phyloP scores from a whole-genome alignment of 2,888 invertebrate genomes.

The Acrocyrtus sp. region DNA sequence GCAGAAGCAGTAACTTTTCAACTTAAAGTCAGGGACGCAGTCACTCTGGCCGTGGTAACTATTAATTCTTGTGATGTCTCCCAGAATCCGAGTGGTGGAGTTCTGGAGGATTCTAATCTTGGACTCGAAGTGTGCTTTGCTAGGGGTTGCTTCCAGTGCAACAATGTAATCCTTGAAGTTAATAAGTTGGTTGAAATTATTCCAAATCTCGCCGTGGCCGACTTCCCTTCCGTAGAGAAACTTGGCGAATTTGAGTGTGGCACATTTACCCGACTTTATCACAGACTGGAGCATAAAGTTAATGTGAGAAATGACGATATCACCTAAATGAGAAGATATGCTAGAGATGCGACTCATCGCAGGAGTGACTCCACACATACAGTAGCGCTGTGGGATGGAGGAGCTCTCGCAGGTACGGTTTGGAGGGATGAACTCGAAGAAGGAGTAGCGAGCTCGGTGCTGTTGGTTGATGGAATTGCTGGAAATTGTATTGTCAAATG shows the following conservation, averaged over 20 bases:
- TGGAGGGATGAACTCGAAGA: constrained; percentile 57
- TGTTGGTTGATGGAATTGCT: constrained; percentile 25
- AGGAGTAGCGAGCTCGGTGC: constrained; percentile 56
- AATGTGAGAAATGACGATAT: constrained; percentile 52
- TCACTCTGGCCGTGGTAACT: constrained; percentile 61
- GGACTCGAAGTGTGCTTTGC: constrained; percentile 59
- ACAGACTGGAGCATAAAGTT: constrained; percentile 49
- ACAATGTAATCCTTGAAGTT: constrained; percentile 58
- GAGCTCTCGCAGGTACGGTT: constrained; percentile 62
- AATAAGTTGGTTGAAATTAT: constrained; percentile 56
- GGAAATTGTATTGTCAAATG: neutral
- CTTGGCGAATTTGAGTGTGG: constrained; percentile 51
- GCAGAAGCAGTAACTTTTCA: constrained; percentile 60
- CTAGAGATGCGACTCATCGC: constrained; percentile 28
- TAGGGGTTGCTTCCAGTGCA: constrained; percentile 54
- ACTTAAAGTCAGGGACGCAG: constrained; percentile 51
- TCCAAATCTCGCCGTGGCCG: constrained; percentile 58
- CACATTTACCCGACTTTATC: constrained; percentile 48
- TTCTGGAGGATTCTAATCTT: constrained; percentile 56
- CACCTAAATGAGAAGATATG: constrained; percentile 51
- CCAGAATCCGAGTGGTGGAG: constrained; percentile 51
- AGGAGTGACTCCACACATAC: constrained; percentile 62
- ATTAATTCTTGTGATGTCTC: constrained; percentile 57
- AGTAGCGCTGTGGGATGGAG: constrained; percentile 59
- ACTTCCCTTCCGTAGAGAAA: constrained; percentile 61